Evolutionary conservation across 2,888 invertebrate genomes (phyloP), one percentile per base, ranked within the genome.

Genomic region (Eudasyphora cyanicolor): DNA sequence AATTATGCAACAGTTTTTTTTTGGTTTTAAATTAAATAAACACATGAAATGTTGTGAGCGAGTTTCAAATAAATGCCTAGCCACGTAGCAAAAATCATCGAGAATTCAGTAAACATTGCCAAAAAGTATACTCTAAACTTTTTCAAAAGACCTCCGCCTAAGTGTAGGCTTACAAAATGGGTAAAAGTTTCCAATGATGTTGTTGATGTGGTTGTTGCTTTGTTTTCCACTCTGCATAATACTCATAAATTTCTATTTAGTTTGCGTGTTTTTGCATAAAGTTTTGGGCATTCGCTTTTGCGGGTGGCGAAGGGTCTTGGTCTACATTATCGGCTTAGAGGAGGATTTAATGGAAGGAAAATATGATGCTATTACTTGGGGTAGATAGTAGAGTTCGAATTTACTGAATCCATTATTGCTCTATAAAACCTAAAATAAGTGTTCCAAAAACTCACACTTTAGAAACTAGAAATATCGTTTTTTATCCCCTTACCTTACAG

Each of bases 161-260:
- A 14, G n/a, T 12, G 45, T 45, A 45, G 14, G 45, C 45, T 45
- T 45, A n/a, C 45, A 45, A 3, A 45, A 45, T n/a, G n/a, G n/a
- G n/a, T n/a, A 14, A 45, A 38, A 45, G 45, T 45, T 45, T 45
- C 3, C n/a, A n/a, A 6, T 2, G 14, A n/a, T 7, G 85, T 86
- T 86, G 86, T 86, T 87, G 83, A 62, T 85, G 67, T 73, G 83
- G 78, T 80, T 85, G 71, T 71, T 67, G 73, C 32, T 35, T 73
- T 14, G 4, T 73, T 57, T 57, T 38, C 32, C 24, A n/a, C n/a
- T n/a, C n/a, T n/a, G 12, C 38, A 24, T 27, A 42, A 45, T 69
- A 77, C 49, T 38, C 57, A 78, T 79, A 76, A 82, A 82, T 73
- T 76, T 69, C 67, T 64, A 82, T 79, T 73, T 71, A 27, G 42